Percentiles rank a stretch among this genome's conserved stretches.
These are phyloP conservation scores for Tangachromis dhanisi DNA, from an alignment of 2,113 vertebrate genomes.

Conservation along the genomic window DNA sequence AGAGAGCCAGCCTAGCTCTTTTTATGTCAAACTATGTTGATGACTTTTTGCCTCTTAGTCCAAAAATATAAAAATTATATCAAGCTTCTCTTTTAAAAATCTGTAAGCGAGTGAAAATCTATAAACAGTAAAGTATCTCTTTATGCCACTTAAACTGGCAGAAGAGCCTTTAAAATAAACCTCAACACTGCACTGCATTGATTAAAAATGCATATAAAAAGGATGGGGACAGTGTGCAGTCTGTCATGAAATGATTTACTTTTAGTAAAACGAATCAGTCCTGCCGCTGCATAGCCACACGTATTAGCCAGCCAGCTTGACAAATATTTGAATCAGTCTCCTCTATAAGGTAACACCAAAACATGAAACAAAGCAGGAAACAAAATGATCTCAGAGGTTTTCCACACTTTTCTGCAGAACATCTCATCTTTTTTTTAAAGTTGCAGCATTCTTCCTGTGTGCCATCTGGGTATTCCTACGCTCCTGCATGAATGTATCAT, in stretches of 20 bases:
- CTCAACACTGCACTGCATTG: neutral
- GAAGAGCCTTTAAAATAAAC: neutral
- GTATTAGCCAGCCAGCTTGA: neutral
- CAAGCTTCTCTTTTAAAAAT: neutral
- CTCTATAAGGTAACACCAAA: neutral
- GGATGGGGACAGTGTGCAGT: neutral
- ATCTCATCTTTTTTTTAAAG: neutral
- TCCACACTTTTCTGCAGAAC: neutral
- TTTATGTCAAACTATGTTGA: neutral
- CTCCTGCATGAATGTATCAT: neutral
- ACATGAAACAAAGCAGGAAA: neutral
- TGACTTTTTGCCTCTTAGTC: neutral
- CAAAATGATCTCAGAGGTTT: neutral
- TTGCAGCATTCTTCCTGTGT: neutral
- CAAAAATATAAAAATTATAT: neutral
- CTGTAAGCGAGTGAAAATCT: neutral
- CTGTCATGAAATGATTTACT: neutral
- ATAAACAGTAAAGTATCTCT: neutral
- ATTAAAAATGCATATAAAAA: neutral
- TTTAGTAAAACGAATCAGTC: neutral
- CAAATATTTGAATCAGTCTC: neutral
- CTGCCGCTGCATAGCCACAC: neutral
- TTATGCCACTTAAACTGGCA: neutral
- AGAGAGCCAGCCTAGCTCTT: neutral
- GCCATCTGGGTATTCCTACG: neutral